phyloP scores from a whole-genome alignment of 2,888 invertebrate genomes.

The Cabera pusaria region DNA sequence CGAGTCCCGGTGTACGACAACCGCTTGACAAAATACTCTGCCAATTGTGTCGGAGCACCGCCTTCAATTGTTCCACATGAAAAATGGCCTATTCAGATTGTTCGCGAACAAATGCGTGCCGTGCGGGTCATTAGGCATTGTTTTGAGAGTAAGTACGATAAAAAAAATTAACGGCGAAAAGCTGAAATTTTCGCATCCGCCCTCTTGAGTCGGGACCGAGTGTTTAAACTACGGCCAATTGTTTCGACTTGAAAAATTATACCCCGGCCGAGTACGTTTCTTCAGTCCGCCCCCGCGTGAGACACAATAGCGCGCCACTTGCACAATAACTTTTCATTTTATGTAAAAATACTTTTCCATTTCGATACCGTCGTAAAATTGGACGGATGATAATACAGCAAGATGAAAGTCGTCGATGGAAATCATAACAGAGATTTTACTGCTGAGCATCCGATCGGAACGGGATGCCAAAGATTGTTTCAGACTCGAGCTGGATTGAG shows the following conservation, averaged over 20 bases:
- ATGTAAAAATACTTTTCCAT: constrained; percentile 26
- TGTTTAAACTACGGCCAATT: constrained; percentile 67
- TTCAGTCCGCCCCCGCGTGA: constrained; percentile 37
- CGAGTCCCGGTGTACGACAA: constrained; percentile 66
- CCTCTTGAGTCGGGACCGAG: constrained; percentile 63
- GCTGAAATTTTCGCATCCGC: constrained; percentile 67
- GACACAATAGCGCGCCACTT: constrained; percentile 37
- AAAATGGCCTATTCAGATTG: constrained; percentile 81
- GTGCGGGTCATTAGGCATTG: constrained; percentile 82
- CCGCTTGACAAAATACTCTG: constrained; percentile 81
- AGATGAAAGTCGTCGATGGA: constrained; percentile 56
- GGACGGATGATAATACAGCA: constrained; percentile 52
- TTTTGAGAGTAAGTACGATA: constrained; percentile 77
- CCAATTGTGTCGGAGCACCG: constrained; percentile 79
- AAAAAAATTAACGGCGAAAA: constrained; percentile 71
- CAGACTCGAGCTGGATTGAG: constrained; percentile 62
- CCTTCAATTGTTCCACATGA: constrained; percentile 82
- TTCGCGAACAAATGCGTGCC: constrained; percentile 81
- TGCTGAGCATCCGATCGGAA: constrained; percentile 61
- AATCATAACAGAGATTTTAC: constrained; percentile 72
- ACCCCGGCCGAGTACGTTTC: constrained; percentile 38
- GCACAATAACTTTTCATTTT: constrained; percentile 26
- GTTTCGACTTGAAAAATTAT: constrained; percentile 57
- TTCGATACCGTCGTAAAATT: constrained; percentile 36
- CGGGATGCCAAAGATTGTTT: constrained; percentile 69